A percentile compares a stretch with the other conserved stretches of the same genome.
Conservation (phyloP, 2,888 invertebrate genomes). For the Amphipoea oculea region DNA sequence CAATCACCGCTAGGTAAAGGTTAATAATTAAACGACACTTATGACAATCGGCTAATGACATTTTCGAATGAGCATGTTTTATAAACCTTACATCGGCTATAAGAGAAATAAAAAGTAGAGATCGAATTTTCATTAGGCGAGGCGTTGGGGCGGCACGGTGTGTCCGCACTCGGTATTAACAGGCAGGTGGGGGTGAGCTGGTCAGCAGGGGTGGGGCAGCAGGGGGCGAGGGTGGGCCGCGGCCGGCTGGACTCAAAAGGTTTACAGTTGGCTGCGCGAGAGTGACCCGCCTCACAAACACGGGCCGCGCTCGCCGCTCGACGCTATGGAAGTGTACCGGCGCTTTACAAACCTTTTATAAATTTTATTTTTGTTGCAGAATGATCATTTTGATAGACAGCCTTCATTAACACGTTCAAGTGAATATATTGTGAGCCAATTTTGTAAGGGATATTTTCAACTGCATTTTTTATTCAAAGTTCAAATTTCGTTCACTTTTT, state of each 20-base stretch:
- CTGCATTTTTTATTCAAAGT: slow-evolving; percentile 1
- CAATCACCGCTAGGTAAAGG: slow-evolving; percentile 40
- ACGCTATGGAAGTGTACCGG: slow-evolving; percentile 80
- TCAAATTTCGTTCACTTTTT: too few relatives aligned
- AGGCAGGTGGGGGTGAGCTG: slow-evolving; percentile 67
- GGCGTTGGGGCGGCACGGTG: slow-evolving; percentile 88
- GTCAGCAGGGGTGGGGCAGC: slow-evolving; percentile 40
- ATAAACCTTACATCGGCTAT: slow-evolving; percentile 75
- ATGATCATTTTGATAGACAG: slow-evolving; percentile 64
- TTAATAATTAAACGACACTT: slow-evolving; percentile 42
- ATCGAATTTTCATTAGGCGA: slow-evolving; percentile 89
- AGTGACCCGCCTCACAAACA: slow-evolving; percentile 90
- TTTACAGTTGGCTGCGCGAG: slow-evolving; percentile 90
- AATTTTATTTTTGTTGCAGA: slow-evolving; percentile 71
- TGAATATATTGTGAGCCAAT: slow-evolving; percentile 51
- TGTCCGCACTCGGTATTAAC: slow-evolving; percentile 84
- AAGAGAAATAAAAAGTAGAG: slow-evolving; percentile 82
- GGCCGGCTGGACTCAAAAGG: slow-evolving; percentile 88
- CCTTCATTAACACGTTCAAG: slow-evolving; percentile 55
- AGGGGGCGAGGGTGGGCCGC: slow-evolving; percentile 75
- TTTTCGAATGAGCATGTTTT: slow-evolving; percentile 76
- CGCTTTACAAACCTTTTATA: slow-evolving; percentile 74
- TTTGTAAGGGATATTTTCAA: slow-evolving; percentile 20
- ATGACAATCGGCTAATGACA: slow-evolving; percentile 67
- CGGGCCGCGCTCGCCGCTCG: slow-evolving; percentile 78